Base-by-base conservation (phyloP, 1,140 invertebrate genomes). In the Adelges cooleyi region DNA sequence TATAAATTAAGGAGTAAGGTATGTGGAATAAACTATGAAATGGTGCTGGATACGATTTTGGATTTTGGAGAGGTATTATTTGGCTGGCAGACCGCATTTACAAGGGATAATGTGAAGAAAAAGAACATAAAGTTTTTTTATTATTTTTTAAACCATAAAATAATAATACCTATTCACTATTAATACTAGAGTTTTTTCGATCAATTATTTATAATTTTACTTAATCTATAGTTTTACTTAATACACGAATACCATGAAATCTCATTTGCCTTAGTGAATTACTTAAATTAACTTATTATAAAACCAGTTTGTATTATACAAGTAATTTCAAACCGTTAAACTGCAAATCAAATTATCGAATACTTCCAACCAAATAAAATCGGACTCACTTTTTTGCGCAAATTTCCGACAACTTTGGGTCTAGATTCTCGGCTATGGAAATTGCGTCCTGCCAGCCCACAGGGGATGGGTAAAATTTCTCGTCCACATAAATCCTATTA, bases 401-500 rank as follows among this genome's bases (percentile, higher is more conserved):
- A 10, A 80, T 77, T 27, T 86, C 83, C 46, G 88, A 81, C 71
- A 86, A 81, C 66, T 86, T 82, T 0, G 86, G 86, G 68, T 84
- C 81, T 36, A 85, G 3, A 81, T 81, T 48, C 84, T 83, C 65
- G 82, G 81, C 75, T 87, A 90, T 56, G 89, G 82, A 59, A 51
- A 70, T 68, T 4, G 68, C 66, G 17, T 67, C 54, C 22, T 36
- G 65, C 70, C 70, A 71, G 77, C 95, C 82, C 11, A 84, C 81
- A n/a, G 48, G 86, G 0, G 85, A 78, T 1, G 88, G 86, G 75
- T 98, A 98, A 2, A 96, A 74, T 17, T 81, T 75, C 73, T 92
- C 89, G 33, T 83, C 82, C 1, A 90, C 85, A 59, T 85, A 81
- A 51, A 78, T 80, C 48, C 84, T 79, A 74, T 92, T 85, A 74